A percentile compares a stretch with the other conserved stretches of the same genome.
These are phyloP conservation scores for Oreotrochilus melanogaster DNA, from an alignment of 2,113 vertebrate species.

Conservation along the genomic window DNA sequence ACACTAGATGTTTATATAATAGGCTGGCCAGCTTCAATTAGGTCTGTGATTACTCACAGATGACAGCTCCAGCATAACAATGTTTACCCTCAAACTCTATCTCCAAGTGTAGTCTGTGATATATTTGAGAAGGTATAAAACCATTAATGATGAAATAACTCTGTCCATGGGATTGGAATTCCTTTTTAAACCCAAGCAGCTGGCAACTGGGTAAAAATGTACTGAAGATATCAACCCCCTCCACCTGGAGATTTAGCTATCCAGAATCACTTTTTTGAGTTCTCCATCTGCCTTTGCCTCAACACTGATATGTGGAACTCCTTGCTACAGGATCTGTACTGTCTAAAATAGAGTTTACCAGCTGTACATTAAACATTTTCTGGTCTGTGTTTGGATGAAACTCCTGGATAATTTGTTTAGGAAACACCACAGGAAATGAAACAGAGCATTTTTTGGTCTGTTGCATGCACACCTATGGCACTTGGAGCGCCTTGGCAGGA, in stretches of 20 bases:
- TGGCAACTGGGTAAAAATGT: not conserved
- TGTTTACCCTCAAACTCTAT: conserved; percentile 44
- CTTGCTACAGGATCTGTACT: not conserved
- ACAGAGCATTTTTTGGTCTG: conserved; percentile 3
- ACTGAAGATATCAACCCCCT: not conserved
- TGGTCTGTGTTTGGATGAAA: not conserved
- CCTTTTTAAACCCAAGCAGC: not conserved
- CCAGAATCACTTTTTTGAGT: not conserved
- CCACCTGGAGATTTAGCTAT: not conserved
- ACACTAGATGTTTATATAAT: conserved; percentile 68
- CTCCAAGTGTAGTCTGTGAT: conserved; percentile 32
- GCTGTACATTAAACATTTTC: not conserved
- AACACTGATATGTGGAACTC: not conserved
- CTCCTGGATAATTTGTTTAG: not conserved
- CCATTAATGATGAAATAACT: conserved; percentile 17
- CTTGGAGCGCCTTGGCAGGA: not conserved
- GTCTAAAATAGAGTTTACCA: not conserved
- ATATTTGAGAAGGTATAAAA: conserved; percentile 45
- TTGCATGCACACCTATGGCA: not conserved
- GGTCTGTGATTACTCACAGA: conserved; percentile 63
- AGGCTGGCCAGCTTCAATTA: conserved; percentile 67
- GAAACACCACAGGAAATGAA: not conserved
- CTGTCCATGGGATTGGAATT: not conserved
- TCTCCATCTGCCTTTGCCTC: not conserved
- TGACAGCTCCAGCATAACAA: conserved; percentile 64